A percentile compares a stretch with the other conserved stretches of the same genome.
Conservation (phyloP, 1,140 invertebrate species). For the Lordiphosa clarofinis region DNA sequence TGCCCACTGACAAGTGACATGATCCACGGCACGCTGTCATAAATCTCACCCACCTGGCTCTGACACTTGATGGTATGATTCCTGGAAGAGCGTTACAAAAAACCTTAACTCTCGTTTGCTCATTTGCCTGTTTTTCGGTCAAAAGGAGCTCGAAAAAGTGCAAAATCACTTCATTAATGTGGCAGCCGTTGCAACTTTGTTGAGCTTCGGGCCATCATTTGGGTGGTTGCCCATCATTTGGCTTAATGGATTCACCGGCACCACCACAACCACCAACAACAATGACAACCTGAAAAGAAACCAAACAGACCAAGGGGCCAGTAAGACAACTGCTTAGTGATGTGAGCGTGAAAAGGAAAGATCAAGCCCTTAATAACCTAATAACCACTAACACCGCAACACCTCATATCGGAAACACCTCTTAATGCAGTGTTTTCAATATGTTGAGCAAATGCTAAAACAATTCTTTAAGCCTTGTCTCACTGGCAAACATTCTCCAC, state of each 20-base stretch:
- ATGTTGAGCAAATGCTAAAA: too few species aligned
- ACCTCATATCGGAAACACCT: too few species aligned
- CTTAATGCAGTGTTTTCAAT: too few species aligned
- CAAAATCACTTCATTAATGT: slow-evolving; percentile 76
- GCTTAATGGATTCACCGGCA: slow-evolving; percentile 58
- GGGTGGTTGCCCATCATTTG: slow-evolving; percentile 62
- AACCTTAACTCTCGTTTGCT: slow-evolving; percentile 4
- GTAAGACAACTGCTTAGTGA: slow-evolving; percentile 3
- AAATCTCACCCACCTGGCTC: slow-evolving; percentile 62
- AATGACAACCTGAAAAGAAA: slow-evolving; percentile 10
- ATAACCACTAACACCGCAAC: too few species aligned
- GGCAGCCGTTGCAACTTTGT: slow-evolving; percentile 22
- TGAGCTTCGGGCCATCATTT: slow-evolving; percentile 38
- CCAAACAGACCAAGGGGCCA: not conserved
- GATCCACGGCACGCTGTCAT: slow-evolving; percentile 64
- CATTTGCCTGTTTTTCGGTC: slow-evolving; percentile 28
- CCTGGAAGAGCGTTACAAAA: slow-evolving; percentile 37
- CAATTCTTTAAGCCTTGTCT: too few species aligned
- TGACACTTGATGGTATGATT: slow-evolving; percentile 52
- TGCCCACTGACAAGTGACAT: slow-evolving; percentile 52
- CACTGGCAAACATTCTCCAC: too few species aligned
- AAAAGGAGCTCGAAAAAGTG: slow-evolving; percentile 60
- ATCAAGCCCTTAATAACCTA: too few species aligned
- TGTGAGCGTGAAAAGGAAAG: not conserved
- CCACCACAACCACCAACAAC: slow-evolving; percentile 16